Conservation (phyloP, 2,888 invertebrate species). For the Phymatocera aterrima region DNA sequence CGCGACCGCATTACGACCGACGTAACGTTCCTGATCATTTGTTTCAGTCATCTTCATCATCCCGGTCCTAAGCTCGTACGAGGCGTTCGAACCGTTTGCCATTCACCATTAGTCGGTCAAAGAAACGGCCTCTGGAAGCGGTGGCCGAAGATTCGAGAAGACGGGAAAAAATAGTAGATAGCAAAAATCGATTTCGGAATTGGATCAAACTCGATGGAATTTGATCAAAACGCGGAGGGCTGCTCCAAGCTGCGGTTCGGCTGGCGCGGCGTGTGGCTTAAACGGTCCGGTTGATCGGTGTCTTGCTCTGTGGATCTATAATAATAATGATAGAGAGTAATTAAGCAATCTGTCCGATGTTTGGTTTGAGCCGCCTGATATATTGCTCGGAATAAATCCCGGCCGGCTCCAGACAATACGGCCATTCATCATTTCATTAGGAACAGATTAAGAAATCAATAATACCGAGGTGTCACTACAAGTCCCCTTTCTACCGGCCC, state of each 20-base stretch:
- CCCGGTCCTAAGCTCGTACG: background rate
- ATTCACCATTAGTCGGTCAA: background rate
- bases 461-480: constrained; percentile 52
- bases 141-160: background rate
- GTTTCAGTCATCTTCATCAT: constrained; percentile 32
- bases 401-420: constrained; percentile 48
- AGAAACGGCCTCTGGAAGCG: background rate
- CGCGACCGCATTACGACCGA: constrained; percentile 3
- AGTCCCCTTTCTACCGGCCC: constrained; percentile 53
- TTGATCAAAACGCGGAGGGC: too few relatives aligned
- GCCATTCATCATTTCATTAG: constrained; percentile 61
- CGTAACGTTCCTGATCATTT: background rate
- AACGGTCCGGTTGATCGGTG: constrained; percentile 2
- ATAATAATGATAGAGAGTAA: constrained; percentile 43
- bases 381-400: constrained; percentile 46
- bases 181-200: too few relatives aligned
- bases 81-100: background rate
- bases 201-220: too few relatives aligned
- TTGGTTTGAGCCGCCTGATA: constrained; percentile 46
- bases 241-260: too few relatives aligned
- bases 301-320: constrained; percentile 17
- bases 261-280: background rate
- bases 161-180: too few relatives aligned
- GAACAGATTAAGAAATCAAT: constrained; percentile 62
- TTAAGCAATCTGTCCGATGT: constrained; percentile 49